Evolutionary conservation across 2,888 invertebrate species (phyloP).

Genomic region (Parasteatoda lunata): DNA sequence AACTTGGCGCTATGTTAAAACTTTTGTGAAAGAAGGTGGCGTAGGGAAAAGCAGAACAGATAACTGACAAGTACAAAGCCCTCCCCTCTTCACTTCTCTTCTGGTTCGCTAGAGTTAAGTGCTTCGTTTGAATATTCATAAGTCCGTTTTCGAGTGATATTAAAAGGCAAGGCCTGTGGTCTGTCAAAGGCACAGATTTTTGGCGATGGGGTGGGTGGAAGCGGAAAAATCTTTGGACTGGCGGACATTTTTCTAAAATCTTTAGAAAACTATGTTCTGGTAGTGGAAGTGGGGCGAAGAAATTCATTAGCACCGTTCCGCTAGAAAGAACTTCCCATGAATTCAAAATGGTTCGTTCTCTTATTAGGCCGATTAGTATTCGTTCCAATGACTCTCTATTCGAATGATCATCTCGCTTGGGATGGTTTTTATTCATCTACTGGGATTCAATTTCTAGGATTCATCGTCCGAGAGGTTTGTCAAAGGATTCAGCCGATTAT

Average conservation of each 20-base stretch:
- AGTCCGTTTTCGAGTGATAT: conserved; percentile 12
- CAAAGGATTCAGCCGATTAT: conserved; percentile 1
- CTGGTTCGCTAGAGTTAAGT: conserved; percentile 18
- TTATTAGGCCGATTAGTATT: conserved; percentile 45
- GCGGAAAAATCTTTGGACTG: conserved; percentile 3
- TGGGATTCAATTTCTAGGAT: background rate
- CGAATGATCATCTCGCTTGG: conserved; percentile 20
- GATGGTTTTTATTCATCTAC: background rate
- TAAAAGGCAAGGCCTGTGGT: background rate
- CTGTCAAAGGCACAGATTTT: background rate
- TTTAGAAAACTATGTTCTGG: background rate
- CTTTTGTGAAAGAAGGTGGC: background rate
- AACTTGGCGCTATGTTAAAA: background rate
- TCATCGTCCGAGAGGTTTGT: background rate
- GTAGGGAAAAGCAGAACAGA: background rate
- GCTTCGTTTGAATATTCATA: conserved; percentile 41
- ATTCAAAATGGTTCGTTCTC: conserved; percentile 32
- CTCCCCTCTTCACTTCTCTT: background rate
- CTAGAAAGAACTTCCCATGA: conserved; percentile 23
- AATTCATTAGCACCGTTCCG: conserved; percentile 48
- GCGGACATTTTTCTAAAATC: background rate
- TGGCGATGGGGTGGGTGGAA: background rate
- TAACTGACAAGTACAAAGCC: background rate
- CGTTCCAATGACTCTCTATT: conserved; percentile 11
- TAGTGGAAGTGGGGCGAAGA: background rate